phyloP scores from a whole-genome alignment of 2,888 invertebrate species.

The Lithophane socia region DNA sequence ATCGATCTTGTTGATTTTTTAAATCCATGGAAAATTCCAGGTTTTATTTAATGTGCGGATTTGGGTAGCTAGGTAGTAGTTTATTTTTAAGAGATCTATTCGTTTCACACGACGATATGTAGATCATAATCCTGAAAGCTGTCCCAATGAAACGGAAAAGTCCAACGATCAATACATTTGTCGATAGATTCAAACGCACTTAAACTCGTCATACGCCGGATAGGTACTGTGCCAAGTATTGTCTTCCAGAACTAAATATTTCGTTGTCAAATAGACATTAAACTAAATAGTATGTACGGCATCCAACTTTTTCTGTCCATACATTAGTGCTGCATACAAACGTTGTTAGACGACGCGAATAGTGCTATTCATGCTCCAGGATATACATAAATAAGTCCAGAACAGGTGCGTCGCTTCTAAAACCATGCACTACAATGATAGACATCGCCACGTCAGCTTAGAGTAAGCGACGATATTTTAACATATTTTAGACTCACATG shows the following conservation, averaged over 20 bases:
- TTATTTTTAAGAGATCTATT: slow-evolving; percentile 22
- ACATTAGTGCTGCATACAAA: slow-evolving; percentile 64
- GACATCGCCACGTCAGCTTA: slow-evolving; percentile 71
- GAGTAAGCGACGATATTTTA: slow-evolving; percentile 72
- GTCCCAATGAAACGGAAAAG: slow-evolving; percentile 2
- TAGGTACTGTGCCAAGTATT: neutral
- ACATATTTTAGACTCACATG: slow-evolving; percentile 74
- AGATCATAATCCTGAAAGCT: neutral
- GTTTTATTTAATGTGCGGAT: slow-evolving; percentile 30
- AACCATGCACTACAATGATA: slow-evolving; percentile 78
- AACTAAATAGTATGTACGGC: neutral
- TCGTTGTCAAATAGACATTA: slow-evolving; percentile 10
- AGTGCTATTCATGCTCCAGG: slow-evolving; percentile 71
- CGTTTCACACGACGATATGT: neutral
- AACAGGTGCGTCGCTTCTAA: slow-evolving; percentile 80
- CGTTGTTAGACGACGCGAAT: slow-evolving; percentile 68
- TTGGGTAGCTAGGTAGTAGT: neutral
- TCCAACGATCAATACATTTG: neutral
- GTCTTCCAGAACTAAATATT: neutral
- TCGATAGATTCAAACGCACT: neutral
- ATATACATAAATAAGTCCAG: slow-evolving; percentile 78
- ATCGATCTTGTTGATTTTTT: slow-evolving; percentile 63
- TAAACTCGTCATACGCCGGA: neutral
- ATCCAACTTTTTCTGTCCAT: slow-evolving; percentile 20
- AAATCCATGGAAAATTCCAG: slow-evolving; percentile 27